These are phyloP conservation scores for Catharus fuscescens DNA, from an alignment of 2,113 vertebrate species.

Conservation along the genomic window DNA sequence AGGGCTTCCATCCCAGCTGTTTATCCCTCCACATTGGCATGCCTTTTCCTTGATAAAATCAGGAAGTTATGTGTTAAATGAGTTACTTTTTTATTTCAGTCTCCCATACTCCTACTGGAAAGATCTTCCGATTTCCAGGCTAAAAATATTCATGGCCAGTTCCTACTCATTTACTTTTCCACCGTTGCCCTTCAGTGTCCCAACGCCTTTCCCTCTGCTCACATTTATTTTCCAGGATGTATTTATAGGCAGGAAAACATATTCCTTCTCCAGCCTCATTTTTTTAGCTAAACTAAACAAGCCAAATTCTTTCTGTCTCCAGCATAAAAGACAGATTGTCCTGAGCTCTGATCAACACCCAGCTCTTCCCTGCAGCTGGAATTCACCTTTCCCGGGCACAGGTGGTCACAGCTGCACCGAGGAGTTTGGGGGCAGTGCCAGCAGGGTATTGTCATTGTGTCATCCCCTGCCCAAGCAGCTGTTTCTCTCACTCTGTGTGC, in stretches of 20 bases:
- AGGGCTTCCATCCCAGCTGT: background rate
- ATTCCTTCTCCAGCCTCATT: background rate
- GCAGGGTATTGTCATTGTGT: background rate
- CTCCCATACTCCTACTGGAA: conserved; percentile 18
- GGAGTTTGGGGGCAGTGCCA: background rate
- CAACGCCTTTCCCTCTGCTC: background rate
- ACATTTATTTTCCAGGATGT: background rate
- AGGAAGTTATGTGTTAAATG: background rate
- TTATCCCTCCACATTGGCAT: background rate
- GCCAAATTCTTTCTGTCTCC: background rate
- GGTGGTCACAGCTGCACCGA: background rate
- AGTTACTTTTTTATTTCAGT: background rate
- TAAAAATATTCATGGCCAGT: conserved; percentile 40
- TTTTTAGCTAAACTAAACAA: conserved; percentile 6
- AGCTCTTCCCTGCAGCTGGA: background rate
- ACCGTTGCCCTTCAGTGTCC: background rate
- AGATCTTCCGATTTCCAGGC: conserved; percentile 29
- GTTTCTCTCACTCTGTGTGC: background rate
- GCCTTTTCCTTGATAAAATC: background rate
- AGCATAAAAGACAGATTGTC: background rate
- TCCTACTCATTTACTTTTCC: conserved; percentile 40
- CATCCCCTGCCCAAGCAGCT: background rate
- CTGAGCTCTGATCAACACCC: background rate
- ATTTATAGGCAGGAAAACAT: conserved; percentile 38
- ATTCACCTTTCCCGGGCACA: background rate